These are phyloP conservation scores for Phoxinus phoxinus DNA, from an alignment of 2,113 vertebrate genomes.

Conservation along the genomic window DNA sequence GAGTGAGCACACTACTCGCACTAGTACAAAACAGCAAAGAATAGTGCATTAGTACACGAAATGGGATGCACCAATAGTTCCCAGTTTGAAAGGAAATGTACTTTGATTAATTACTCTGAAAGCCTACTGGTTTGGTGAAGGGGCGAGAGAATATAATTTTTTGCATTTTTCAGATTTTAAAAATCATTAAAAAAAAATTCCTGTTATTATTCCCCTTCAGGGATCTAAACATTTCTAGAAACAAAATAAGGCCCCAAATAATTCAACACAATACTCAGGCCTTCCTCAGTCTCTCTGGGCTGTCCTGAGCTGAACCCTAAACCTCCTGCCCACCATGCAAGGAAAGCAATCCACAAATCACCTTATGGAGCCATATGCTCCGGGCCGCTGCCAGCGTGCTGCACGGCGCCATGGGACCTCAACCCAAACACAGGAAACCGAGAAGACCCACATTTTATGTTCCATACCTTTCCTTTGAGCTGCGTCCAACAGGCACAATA, in stretches of 20 bases:
- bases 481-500: slow-evolving; percentile 44
- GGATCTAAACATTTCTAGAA: not conserved
- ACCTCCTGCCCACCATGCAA: slow-evolving; percentile 22
- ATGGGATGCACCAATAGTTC: not conserved
- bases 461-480: slow-evolving; percentile 48
- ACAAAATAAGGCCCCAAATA: not conserved
- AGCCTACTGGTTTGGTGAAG: not conserved
- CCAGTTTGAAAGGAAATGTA: not conserved
- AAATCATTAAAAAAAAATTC: too few relatives aligned
- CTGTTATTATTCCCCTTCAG: not conserved
- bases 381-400: slow-evolving; percentile 31
- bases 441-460: slow-evolving; percentile 50
- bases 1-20: too few relatives aligned
- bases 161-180: not conserved
- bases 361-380: slow-evolving; percentile 43
- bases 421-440: slow-evolving; percentile 64
- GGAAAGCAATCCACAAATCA: slow-evolving; percentile 61
- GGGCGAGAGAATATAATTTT: not conserved
- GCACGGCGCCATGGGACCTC: slow-evolving; percentile 40
- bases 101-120: not conserved
- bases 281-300: not conserved
- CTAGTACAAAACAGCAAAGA: too few relatives aligned
- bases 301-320: slow-evolving; percentile 61
- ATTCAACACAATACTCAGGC: slow-evolving; percentile 5
- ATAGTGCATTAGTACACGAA: too few relatives aligned